Base-by-base conservation (phyloP, 2,113 vertebrate species). In the Ammodytes marinus region DNA sequence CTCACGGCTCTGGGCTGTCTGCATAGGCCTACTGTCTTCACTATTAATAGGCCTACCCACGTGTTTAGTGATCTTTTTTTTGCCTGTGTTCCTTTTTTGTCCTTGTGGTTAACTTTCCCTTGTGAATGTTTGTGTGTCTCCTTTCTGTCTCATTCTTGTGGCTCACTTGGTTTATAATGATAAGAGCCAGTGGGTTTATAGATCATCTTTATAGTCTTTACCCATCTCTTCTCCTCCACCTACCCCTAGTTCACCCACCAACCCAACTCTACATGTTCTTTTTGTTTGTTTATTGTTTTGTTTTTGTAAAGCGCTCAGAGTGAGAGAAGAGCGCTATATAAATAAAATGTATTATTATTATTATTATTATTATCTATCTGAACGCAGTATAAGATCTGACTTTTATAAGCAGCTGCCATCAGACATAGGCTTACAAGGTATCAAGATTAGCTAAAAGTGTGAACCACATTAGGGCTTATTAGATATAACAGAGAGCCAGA, bases 1-100 rank as follows among this genome's bases (percentile, higher is more conserved):
- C 74, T 69, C 83, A 79, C 4, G 78, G 73, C 60, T 64, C 42
- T 45, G 49, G 45, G 9, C 58, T 82, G 77, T 88, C 88, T 89
- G 73, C 69, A 55, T n/a, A 27, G 27, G 27, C 27, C 27, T 27
- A 0, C 72, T 47, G 79, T 71, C 67, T 49, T 59, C 4, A 69
- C 27, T 27, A 27, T n/a, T n/a, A n/a, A n/a, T 27, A 27, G 27
- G 27, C 27, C 68, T 13, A 40, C 47, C 63, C 80, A 83, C 75
- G 52, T 80, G 68, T 85, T 72, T 59, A 70, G 39, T 40, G 17
- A n/a, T 60, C 27, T 61, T 78, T 35, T 69, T 50, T 72, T 46
- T 59, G 3, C 6, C 46, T 60, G 2, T 43, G 5, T 45, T 13
- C 17, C 4, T 46, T 39, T 69, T 12, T 65, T 39, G 17, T 40